A percentile compares a stretch with the other conserved stretches of the same genome.
Conservation (phyloP, 2,888 invertebrate genomes). For the Calliphora vomitoria region DNA sequence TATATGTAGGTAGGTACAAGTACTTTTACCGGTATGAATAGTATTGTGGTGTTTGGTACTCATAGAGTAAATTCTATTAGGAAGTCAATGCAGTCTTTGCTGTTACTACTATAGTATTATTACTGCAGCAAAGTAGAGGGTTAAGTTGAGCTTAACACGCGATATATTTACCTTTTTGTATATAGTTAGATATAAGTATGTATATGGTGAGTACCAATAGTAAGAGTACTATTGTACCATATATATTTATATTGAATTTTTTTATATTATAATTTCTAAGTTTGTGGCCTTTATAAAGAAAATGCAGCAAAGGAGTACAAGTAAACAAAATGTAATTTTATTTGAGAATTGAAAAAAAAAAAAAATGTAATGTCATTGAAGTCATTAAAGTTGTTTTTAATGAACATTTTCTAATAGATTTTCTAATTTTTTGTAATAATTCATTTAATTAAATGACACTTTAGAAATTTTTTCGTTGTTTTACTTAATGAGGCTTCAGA, state of each 20-base stretch:
- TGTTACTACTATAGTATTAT: background rate
- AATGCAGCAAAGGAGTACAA: background rate
- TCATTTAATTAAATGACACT: background rate
- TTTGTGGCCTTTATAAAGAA: background rate
- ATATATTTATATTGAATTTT: background rate
- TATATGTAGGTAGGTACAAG: no score
- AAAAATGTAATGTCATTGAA: background rate
- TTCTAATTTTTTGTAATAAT: background rate
- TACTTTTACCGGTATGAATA: background rate
- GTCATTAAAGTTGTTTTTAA: background rate
- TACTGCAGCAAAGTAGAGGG: constrained; percentile 48
- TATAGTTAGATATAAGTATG: no score
- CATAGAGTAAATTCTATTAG: constrained; percentile 50
- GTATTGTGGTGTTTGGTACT: background rate
- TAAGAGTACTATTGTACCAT: background rate
- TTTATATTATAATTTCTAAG: background rate
- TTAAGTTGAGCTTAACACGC: constrained; percentile 63
- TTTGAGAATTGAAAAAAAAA: background rate
- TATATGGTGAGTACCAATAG: background rate
- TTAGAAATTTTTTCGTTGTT: no score
- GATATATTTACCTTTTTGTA: constrained; percentile 33
- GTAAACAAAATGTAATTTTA: background rate
- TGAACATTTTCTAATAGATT: background rate
- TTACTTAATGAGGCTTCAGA: no score
- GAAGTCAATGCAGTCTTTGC: constrained; percentile 41